Base-by-base conservation (phyloP, 1,140 invertebrate genomes). In the Brachionus asplanchnoidis region DNA sequence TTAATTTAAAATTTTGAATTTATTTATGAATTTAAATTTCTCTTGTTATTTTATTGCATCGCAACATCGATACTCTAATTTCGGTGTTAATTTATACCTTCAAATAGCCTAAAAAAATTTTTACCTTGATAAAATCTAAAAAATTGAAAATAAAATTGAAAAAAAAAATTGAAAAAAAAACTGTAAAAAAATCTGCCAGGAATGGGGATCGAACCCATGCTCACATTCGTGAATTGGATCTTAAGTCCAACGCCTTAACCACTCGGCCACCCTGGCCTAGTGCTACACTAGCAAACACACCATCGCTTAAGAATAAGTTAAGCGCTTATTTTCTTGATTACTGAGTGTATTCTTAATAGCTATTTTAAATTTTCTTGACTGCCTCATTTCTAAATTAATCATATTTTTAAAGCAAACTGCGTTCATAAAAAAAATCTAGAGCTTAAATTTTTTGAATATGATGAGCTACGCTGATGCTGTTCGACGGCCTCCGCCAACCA, bases 161-260 rank as follows among this genome's bases (percentile, higher is more conserved):
- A 23, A 56, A 17, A 56, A 56, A 56, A 56, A 17, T 56, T 50
- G 0, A n/a, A 14, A 17, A 56, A 7, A 50, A 50, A 12, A 12
- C 14, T n/a, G 14, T n/a, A 12, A n/a, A 53, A 60, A 60, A 60
- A 60, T 60, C 7, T 75, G 70, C 70, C 70, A 75, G 70, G 70
- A 40, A 75, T 75, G 70, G 70, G 70, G 70, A 75, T 75, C 70
- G 70, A 75, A 75, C 70, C 70, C 40, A 75, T 75, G 70, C 70
- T 75, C 70, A 75, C 70, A 75, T 75, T 75, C 70, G 70, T 46
- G 70, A 75, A 75, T 75, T 75, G 70, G 70, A 75, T 75, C 70
- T 75, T 75, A 75, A 75, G 70, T 75, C 70, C 40, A 75, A 75
- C 70, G 70, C 40, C 70, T 75, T 46, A 75, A 46, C 70, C 70